Evolutionary conservation across 2,888 invertebrate genomes (phyloP).

Genomic region (Ophioninae sp.): DNA sequence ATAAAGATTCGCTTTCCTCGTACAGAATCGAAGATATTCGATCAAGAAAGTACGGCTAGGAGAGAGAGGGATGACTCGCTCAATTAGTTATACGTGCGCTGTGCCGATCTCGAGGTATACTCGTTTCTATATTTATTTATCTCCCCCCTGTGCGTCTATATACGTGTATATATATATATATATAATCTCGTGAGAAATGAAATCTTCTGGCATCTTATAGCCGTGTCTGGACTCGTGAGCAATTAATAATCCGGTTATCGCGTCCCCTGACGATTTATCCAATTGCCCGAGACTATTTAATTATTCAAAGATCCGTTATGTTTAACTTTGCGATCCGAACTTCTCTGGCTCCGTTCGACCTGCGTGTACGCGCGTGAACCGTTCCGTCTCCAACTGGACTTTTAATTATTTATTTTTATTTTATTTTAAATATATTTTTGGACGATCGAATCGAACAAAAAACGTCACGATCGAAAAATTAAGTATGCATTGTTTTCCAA

Average conservation of each 20-base stretch:
- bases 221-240: slow-evolving; percentile 46
- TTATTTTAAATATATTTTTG: neutral
- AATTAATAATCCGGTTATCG: slow-evolving; percentile 63
- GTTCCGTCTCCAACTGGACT: neutral
- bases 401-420: no score
- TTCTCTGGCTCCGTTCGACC: slow-evolving; percentile 18
- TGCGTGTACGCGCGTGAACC: neutral
- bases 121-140: neutral
- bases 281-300: slow-evolving; percentile 62
- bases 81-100: slow-evolving; percentile 54
- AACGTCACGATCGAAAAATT: neutral
- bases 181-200: slow-evolving; percentile 58
- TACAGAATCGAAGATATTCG: slow-evolving; percentile 28
- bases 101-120: slow-evolving; percentile 41
- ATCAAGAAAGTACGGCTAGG: neutral
- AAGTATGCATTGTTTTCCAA: neutral
- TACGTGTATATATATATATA: slow-evolving; percentile 11
- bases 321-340: slow-evolving; percentile 34
- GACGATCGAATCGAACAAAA: neutral
- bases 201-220: slow-evolving; percentile 55
- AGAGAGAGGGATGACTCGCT: slow-evolving; percentile 36
- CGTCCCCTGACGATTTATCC: slow-evolving; percentile 63
- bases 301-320: slow-evolving; percentile 63
- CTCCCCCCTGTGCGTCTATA: neutral
- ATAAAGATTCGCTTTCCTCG: slow-evolving; percentile 5